A percentile compares a stretch with the other conserved stretches of the same genome.
These are phyloP conservation scores for Nomada hirtipes DNA, from an alignment of 2,888 invertebrate species.

Conservation along the genomic window DNA sequence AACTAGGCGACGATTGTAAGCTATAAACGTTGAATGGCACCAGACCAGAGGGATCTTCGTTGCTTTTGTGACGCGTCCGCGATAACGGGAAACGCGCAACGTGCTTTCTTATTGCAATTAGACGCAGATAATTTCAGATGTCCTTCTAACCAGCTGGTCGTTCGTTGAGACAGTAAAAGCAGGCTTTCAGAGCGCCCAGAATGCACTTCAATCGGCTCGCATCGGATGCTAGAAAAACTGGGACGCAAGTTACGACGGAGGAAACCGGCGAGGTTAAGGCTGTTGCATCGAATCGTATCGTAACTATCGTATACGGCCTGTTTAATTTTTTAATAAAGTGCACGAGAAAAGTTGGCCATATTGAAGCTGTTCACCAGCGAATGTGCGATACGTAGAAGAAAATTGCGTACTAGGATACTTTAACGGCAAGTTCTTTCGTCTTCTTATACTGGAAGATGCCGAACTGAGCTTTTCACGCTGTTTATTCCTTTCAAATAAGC, in stretches of 20 bases:
- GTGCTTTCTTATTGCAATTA: slow-evolving; percentile 64
- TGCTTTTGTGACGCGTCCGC: slow-evolving; percentile 20
- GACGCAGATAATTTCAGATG: slow-evolving; percentile 55
- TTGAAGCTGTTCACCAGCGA: slow-evolving; percentile 1
- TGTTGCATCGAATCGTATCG: slow-evolving; percentile 43
- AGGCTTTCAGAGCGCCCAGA: slow-evolving; percentile 33
- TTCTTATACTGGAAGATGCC: background rate
- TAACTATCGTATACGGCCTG: slow-evolving; percentile 40
- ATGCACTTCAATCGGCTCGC: slow-evolving; percentile 19
- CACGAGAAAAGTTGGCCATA: slow-evolving; percentile 24
- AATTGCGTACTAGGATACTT: slow-evolving; percentile 30
- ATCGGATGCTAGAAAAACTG: slow-evolving; percentile 11
- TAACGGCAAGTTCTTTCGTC: slow-evolving; percentile 28
- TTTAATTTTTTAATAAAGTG: slow-evolving; percentile 59
- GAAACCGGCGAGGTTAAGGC: slow-evolving; percentile 15
- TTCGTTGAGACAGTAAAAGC: slow-evolving; percentile 47
- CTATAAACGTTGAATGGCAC: slow-evolving; percentile 33
- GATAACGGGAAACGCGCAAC: slow-evolving; percentile 55
- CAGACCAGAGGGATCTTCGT: background rate
- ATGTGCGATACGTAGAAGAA: slow-evolving; percentile 41
- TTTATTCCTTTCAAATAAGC: no score
- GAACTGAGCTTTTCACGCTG: no score
- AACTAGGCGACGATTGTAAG: slow-evolving; percentile 2
- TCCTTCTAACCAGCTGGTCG: slow-evolving; percentile 30
- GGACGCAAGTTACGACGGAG: slow-evolving; percentile 22